phyloP scores from a whole-genome alignment of 2,888 invertebrate species.

The Pseudococcus viburni region DNA sequence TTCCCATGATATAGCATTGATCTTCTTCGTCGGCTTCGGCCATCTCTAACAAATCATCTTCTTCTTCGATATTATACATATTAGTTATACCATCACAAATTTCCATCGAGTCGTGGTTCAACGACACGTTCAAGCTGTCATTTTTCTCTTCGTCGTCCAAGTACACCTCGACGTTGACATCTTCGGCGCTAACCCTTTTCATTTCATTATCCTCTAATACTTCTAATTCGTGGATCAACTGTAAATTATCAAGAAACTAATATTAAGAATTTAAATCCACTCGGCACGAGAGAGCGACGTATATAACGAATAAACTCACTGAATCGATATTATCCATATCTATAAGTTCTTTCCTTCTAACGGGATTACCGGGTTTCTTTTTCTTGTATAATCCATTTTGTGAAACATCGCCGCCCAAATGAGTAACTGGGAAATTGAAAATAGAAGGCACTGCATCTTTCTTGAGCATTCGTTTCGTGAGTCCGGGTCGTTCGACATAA shows the following conservation, averaged over 20 bases:
- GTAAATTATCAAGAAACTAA: constrained; percentile 7
- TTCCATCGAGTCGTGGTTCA: constrained; percentile 45
- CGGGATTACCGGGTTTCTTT: constrained; percentile 22
- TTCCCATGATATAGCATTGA: constrained; percentile 49
- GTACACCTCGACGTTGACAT: constrained; percentile 8
- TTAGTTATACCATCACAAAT: constrained; percentile 42
- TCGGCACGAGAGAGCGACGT: background rate
- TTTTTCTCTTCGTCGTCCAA: constrained; percentile 43
- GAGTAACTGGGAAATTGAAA: constrained; percentile 45
- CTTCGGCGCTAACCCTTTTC: constrained; percentile 37
- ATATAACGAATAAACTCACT: background rate
- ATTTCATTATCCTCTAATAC: constrained; percentile 32
- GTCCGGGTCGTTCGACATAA: constrained; percentile 55
- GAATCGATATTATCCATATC: constrained; percentile 47
- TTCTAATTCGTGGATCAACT: constrained; percentile 39
- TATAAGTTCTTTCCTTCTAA: constrained; percentile 29
- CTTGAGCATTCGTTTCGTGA: constrained; percentile 43
- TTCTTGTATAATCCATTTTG: constrained; percentile 7
- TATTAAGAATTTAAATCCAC: background rate
- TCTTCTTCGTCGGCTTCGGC: constrained; percentile 47
- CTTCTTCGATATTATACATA: constrained; percentile 51
- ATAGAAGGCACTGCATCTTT: constrained; percentile 52
- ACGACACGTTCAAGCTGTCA: constrained; percentile 12
- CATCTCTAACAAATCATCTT: constrained; percentile 28
- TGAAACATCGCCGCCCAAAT: background rate